Base-by-base conservation (phyloP, 1,140 invertebrate species). In the Matsumurasca onukii region DNA sequence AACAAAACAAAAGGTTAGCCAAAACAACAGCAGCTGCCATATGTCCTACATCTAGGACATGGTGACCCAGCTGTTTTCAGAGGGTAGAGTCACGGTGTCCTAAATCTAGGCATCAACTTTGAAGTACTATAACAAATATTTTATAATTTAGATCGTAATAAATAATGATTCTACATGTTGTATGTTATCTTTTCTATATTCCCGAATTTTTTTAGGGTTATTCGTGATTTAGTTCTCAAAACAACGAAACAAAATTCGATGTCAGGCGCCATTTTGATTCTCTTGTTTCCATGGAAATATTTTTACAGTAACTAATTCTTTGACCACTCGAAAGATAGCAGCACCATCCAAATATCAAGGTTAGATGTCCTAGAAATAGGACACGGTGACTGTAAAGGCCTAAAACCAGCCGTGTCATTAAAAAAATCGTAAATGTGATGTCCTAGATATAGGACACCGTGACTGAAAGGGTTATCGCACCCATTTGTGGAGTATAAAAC, bases 361-460 rank as follows among this genome's bases (percentile, higher is more conserved):
- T 9, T 55, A 55, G 12, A 55, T n/a, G 51, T n/a, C n/a, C n/a
- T 55, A n/a, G 51, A 55, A 55, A 24, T 55, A 15, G 24, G 24
- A n/a, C 24, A 22, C n/a, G 9, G 39, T n/a, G 39, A 45, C 39
- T 45, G 9, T 12, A 12, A n/a, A 9, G 9, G n/a, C 39, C 39
- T 45, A 45, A 45, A 45, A n/a, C 39, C 39, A 45, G 39, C 39
- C n/a, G n/a, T 9, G n/a, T 45, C 9, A 45, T 45, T 45, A 12
- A 45, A 12, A 45, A 45, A 45, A 45, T 9, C 5, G 12, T 13
- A n/a, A n/a, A 55, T n/a, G 12, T 9, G 24, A 55, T 55, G 51
- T 55, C 51, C 51, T 55, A 55, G 51, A 55, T 55, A 55, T 55
- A 55, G 51, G 51, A 55, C 51, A 55, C 51, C 22, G 22, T 55